Percentiles rank a stretch among this genome's conserved stretches.
Evolutionary conservation across 2,797 vertebrate genomes (phyloP).

Genomic region (Premnoplex brunnescens): DNA sequence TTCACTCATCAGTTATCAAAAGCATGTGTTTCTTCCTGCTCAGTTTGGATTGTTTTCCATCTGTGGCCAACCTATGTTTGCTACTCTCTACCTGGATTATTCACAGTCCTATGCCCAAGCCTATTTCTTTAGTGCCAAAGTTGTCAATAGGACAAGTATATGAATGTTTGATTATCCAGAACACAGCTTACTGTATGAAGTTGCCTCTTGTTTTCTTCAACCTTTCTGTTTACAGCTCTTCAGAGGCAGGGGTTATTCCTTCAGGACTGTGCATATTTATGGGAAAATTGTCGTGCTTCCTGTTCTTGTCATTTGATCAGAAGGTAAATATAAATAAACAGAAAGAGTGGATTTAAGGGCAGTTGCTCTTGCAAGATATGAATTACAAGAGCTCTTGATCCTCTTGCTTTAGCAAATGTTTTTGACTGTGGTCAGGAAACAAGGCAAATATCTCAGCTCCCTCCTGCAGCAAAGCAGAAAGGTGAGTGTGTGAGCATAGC

Average conservation of each 20-base stretch:
- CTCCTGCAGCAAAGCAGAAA: neutral
- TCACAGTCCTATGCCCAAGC: neutral
- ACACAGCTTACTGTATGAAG: neutral
- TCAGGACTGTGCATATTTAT: neutral
- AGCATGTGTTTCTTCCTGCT: neutral
- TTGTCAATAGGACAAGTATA: neutral
- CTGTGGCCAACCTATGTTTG: neutral
- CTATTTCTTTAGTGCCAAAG: slow-evolving; percentile 8
- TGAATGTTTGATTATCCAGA: neutral
- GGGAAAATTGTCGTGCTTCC: neutral
- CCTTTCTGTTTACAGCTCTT: neutral
- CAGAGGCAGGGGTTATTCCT: neutral
- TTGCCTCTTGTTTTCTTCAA: neutral
- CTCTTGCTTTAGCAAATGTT: neutral
- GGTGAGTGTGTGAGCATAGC: neutral
- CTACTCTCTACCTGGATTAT: neutral
- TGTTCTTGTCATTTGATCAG: neutral
- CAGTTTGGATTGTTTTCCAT: neutral
- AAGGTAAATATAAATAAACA: neutral
- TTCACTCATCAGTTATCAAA: neutral
- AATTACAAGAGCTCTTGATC: neutral
- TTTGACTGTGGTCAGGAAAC: neutral
- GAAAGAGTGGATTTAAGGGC: neutral
- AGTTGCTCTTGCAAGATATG: neutral
- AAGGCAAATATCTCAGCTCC: neutral